Conservation (phyloP, 2,797 vertebrate genomes). For the Lutjanus argentimaculatus region DNA sequence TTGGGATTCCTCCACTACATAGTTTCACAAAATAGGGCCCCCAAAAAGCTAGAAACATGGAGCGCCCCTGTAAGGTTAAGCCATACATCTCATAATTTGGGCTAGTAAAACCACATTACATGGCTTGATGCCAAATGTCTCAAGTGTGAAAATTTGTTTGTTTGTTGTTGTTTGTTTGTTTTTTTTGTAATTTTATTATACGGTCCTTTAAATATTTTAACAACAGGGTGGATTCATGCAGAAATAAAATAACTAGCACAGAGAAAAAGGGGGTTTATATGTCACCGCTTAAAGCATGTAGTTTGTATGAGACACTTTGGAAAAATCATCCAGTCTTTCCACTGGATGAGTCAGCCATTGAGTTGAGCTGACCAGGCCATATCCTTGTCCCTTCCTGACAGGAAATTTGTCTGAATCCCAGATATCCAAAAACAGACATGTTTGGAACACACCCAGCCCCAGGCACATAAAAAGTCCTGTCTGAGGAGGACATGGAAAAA, state of each 20-base stretch:
- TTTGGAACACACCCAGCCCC: conserved; percentile 80
- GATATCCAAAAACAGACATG: conserved; percentile 80
- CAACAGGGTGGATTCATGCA: background rate
- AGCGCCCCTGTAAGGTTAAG: background rate
- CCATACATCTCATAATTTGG: background rate
- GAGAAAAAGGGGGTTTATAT: background rate
- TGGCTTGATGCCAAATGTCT: background rate
- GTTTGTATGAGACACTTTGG: conserved; percentile 20
- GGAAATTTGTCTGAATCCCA: conserved; percentile 83
- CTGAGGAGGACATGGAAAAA: conserved; percentile 47
- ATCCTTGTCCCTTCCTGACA: conserved; percentile 85
- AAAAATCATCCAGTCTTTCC: conserved; percentile 57
- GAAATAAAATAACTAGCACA: background rate
- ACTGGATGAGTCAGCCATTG: conserved; percentile 80
- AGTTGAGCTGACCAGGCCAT: conserved; percentile 68
- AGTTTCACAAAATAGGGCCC: too few species aligned
- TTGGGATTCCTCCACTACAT: too few species aligned
- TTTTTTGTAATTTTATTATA: conserved; percentile 1
- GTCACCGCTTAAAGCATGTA: conserved; percentile 5
- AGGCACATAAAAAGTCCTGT: conserved; percentile 53
- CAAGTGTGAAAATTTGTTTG: background rate
- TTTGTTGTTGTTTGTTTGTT: too few species aligned
- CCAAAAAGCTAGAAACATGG: too few species aligned
- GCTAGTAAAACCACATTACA: background rate
- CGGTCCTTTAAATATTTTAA: background rate